A percentile compares a stretch with the other conserved stretches of the same genome.
phyloP scores from a whole-genome alignment of 2,888 invertebrate genomes.

The Chaitophorus viminalis region DNA sequence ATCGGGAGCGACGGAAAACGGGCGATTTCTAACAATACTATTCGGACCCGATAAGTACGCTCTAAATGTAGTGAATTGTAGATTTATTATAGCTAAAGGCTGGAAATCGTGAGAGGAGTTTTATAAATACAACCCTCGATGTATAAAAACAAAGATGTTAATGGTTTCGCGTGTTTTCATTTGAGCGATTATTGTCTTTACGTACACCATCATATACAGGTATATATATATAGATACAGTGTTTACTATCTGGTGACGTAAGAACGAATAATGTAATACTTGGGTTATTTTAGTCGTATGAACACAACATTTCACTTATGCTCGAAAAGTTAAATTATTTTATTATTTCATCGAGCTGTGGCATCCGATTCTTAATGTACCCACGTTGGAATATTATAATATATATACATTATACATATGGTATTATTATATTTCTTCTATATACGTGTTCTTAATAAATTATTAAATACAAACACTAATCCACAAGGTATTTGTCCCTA shows the following conservation, averaged over 20 bases:
- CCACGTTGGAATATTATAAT: neutral
- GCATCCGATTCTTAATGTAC: neutral
- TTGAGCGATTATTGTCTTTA: constrained; percentile 25
- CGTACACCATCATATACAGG: neutral
- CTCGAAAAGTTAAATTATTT: neutral
- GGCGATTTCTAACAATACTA: neutral
- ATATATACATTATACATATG: too few relatives aligned
- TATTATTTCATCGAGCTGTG: neutral
- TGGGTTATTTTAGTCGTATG: neutral
- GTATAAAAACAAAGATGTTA: constrained; percentile 38
- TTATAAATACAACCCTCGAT: constrained; percentile 45
- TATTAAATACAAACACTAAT: too few relatives aligned
- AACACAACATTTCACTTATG: constrained; percentile 33
- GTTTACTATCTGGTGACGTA: neutral
- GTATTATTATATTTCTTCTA: too few relatives aligned
- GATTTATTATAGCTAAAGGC: neutral
- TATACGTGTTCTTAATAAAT: too few relatives aligned
- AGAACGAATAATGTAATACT: constrained; percentile 4
- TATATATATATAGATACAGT: too few relatives aligned
- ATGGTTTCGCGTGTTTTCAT: constrained; percentile 33
- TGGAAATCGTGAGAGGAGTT: constrained; percentile 13
- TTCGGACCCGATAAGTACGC: neutral
- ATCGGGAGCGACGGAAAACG: neutral
- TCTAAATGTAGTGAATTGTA: neutral
- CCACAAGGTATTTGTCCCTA: too few relatives aligned